A percentile compares a stretch with the other conserved stretches of the same genome.
phyloP scores from a whole-genome alignment of 1,140 invertebrate genomes.

The Aricia agestis region DNA sequence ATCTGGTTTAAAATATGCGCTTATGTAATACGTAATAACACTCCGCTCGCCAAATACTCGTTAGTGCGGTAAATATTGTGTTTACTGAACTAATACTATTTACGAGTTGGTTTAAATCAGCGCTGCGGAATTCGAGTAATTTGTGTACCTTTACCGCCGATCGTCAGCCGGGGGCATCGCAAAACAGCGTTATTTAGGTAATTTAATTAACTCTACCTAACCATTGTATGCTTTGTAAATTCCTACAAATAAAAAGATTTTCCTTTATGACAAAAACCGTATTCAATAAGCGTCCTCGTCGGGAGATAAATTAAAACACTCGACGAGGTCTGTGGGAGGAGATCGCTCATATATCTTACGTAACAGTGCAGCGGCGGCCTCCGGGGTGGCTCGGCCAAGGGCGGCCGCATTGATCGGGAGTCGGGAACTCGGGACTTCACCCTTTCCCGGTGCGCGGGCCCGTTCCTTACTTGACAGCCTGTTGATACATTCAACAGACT shows the following conservation, averaged over 20 bases:
- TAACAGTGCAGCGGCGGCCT: constrained; percentile 53
- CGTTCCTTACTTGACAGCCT: constrained; percentile 30
- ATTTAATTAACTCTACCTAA: neutral
- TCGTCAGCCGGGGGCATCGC: neutral
- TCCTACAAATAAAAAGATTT: neutral
- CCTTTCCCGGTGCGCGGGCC: constrained; percentile 38
- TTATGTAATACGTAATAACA: constrained; percentile 10
- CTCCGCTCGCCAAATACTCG: neutral
- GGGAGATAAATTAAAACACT: constrained; percentile 7
- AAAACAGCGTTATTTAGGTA: neutral
- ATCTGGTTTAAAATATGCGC: neutral
- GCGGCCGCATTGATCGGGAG: constrained; percentile 59
- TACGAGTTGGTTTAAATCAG: neutral
- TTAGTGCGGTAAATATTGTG: neutral
- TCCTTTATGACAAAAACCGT: neutral
- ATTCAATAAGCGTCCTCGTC: neutral
- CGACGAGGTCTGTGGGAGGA: neutral
- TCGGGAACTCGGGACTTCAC: constrained; percentile 27
- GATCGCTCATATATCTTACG: constrained; percentile 36
- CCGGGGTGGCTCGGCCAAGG: constrained; percentile 61
- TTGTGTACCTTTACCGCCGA: neutral
- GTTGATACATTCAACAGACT: constrained; percentile 39
- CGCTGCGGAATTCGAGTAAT: constrained; percentile 2
- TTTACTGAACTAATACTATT: neutral
- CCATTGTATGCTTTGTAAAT: neutral